A percentile compares a stretch with the other conserved stretches of the same genome.
Conservation (phyloP, 2,797 vertebrate genomes). For the Poecile montanus region DNA sequence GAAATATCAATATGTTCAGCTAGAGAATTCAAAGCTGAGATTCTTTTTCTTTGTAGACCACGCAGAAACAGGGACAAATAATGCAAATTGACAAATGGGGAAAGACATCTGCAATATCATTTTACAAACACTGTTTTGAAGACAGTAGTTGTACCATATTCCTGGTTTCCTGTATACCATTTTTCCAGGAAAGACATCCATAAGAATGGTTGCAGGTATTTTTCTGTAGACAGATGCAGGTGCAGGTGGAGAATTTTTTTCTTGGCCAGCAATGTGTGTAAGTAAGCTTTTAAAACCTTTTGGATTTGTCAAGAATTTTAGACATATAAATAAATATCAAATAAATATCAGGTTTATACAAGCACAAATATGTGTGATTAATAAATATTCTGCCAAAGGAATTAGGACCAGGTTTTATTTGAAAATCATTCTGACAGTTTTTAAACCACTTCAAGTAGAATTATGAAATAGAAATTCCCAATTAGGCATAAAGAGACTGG, state of each 20-base stretch:
- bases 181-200: neutral
- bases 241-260: neutral
- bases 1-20: neutral
- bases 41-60: neutral
- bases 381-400: neutral
- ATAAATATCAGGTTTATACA: neutral
- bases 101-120: neutral
- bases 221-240: neutral
- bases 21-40: neutral
- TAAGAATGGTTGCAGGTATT: neutral
- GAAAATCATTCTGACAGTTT: neutral
- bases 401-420: fast-evolving
- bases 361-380: neutral
- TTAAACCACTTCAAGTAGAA: neutral
- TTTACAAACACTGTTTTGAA: neutral
- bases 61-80: neutral
- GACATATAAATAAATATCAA: neutral
- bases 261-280: fast-evolving
- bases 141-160: neutral
- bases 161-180: fast-evolving
- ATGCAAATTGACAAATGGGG: fast-evolving
- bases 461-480: neutral
- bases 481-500: neutral
- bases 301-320: neutral
- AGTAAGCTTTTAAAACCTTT: neutral